Base-by-base conservation (phyloP, 2,888 invertebrate genomes). In the Tachina grossa region DNA sequence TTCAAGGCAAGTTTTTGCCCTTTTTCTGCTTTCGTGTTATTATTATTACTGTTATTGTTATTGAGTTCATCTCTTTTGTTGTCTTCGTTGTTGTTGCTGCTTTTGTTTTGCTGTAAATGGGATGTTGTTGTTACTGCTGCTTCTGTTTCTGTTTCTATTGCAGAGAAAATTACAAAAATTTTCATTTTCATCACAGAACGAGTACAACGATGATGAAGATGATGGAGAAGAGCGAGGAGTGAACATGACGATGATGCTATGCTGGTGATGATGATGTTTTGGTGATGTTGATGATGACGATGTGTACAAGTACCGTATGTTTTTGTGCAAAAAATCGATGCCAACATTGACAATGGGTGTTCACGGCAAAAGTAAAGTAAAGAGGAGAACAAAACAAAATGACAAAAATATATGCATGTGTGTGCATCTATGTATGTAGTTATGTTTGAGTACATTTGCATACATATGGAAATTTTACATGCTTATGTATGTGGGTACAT, bases 331-430 rank as follows among this genome's bases (percentile, higher is more conserved):
- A 88, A 83, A 88, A 88, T 88, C 88, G 88, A 88, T 88, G 87
- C 86, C 86, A 88, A 87, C 87, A 88, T 87, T 87, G 88, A 84
- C 85, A 87, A 87, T 88, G 87, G 87, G 84, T 87, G 87, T 86
- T 83, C 84, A 87, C 55, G 87, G 85, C 78, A 85, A 85, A 75
- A 86, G 77, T 72, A 83, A 68, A 85, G 79, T 55, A 72, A 68
- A 81, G 69, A 71, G 57, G 47, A 79, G 57, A 71, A 47, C 80
- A 83, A 86, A 83, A 77, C 79, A 76, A 76, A 80, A 74, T 63
- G 57, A 53, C 72, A 68, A 76, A 77, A 83, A 77, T 69, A 74
- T 69, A 76, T 69, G 31, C 31, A 6, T 6, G 6, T 0, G 0
- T 31, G 31, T 31, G 31, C 6, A 31, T 10, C 47, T 47, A 19